These are phyloP conservation scores for Lerema accius DNA, from an alignment of 1,140 invertebrate genomes.

Conservation along the genomic window DNA sequence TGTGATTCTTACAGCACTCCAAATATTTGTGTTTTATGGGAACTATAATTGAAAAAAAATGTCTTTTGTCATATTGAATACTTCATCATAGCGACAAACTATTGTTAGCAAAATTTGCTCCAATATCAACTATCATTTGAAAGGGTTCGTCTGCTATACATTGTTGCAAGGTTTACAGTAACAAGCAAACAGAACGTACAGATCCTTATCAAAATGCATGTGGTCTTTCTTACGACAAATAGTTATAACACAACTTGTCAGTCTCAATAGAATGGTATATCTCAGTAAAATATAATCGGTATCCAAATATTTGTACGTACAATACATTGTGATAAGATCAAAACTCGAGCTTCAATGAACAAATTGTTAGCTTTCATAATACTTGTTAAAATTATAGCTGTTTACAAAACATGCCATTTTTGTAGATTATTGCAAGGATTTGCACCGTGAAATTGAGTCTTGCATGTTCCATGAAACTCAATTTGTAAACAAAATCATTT, in stretches of 20 bases:
- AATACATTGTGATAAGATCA: conserved; percentile 72
- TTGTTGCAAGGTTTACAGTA: too few relatives aligned
- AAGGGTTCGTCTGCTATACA: too few relatives aligned
- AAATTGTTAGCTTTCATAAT: conserved; percentile 67
- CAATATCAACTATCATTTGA: too few relatives aligned
- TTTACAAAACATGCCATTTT: conserved; percentile 79
- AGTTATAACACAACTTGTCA: conserved; percentile 39
- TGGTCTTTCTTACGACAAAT: conserved; percentile 28
- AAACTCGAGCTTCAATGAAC: conserved; percentile 59
- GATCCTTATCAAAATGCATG: conserved; percentile 21
- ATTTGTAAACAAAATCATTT: conserved; percentile 10
- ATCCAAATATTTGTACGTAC: conserved; percentile 54
- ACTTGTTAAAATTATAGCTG: conserved; percentile 48
- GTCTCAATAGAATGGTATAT: conserved; percentile 46
- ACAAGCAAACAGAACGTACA: too few relatives aligned
- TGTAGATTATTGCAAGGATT: conserved; percentile 52
- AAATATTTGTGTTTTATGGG: too few relatives aligned
- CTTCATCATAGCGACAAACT: too few relatives aligned
- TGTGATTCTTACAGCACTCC: too few relatives aligned
- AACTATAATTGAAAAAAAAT: too few relatives aligned
- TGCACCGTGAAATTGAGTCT: conserved; percentile 72
- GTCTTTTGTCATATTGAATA: too few relatives aligned
- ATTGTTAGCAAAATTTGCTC: too few relatives aligned
- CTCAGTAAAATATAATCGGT: conserved; percentile 53
- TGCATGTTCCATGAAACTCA: conserved; percentile 33